Evolutionary conservation across 2,888 invertebrate genomes (phyloP).

Genomic region (Phalangium opilio): DNA sequence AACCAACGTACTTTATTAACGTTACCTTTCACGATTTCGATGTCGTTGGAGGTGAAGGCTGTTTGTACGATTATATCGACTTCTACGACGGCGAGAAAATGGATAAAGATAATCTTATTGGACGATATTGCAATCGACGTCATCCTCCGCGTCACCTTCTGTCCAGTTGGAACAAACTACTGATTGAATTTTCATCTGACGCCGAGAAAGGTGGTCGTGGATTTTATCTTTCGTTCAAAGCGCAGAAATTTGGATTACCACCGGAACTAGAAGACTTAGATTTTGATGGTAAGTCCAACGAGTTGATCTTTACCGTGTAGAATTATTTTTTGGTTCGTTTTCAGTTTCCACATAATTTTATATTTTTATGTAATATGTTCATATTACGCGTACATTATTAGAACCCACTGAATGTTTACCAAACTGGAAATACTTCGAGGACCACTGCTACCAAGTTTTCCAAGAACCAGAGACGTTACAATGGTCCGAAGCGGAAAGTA

Average conservation of each 20-base stretch:
- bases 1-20: conserved; percentile 22
- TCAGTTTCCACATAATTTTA: too few species aligned
- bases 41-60: conserved; percentile 21
- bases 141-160: conserved; percentile 21
- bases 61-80: conserved; percentile 23
- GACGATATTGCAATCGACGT: conserved; percentile 23
- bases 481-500: conserved; percentile 24
- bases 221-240: conserved; percentile 21
- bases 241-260: conserved; percentile 20
- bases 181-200: conserved; percentile 23
- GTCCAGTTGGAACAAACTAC: conserved; percentile 24
- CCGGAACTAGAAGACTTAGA: conserved; percentile 13
- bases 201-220: conserved; percentile 21
- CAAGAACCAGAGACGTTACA: conserved; percentile 21
- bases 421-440: conserved; percentile 23
- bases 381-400: too few species aligned
- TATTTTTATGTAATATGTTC: too few species aligned
- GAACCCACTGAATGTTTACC: conserved; percentile 19
- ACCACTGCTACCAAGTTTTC: conserved; percentile 22
- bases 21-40: conserved; percentile 25
- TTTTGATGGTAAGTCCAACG: conserved; percentile 17
- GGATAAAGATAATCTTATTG: conserved; percentile 20
- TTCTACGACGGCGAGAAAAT: conserved; percentile 21
- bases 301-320: neutral
- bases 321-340: neutral